A percentile compares a stretch with the other conserved stretches of the same genome.
These are phyloP conservation scores for Caenorhabditis plicata DNA, from an alignment of 2,888 invertebrate species.

Conservation along the genomic window DNA sequence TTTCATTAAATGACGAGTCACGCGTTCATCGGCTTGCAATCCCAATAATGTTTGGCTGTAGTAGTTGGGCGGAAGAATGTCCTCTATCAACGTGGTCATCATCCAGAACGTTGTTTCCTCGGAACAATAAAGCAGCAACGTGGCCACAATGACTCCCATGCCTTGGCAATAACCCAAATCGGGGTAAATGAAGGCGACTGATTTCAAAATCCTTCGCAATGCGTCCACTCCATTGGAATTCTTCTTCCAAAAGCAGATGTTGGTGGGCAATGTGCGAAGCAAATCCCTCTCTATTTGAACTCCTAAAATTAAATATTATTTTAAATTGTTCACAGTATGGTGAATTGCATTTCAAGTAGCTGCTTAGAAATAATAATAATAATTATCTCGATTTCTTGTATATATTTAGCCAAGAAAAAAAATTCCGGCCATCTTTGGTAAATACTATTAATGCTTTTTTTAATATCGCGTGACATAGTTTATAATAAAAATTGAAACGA, in stretches of 20 bases:
- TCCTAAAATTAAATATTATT: conserved; percentile 68
- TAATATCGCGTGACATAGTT: no score
- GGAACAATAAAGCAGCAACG: conserved; percentile 86
- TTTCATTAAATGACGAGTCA: conserved; percentile 85
- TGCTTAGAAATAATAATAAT: no score
- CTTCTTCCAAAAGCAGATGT: conserved; percentile 86
- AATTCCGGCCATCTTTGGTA: no score
- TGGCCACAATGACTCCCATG: conserved; percentile 78
- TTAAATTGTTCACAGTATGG: no score
- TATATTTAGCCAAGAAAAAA: no score
- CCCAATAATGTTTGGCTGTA: conserved; percentile 87
- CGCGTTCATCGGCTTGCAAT: conserved; percentile 75
- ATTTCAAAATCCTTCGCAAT: conserved; percentile 66
- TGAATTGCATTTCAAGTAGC: no score
- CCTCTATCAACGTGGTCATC: conserved; percentile 97
- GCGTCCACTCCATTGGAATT: conserved; percentile 55
- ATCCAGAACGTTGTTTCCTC: conserved; percentile 99
- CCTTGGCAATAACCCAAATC: conserved; percentile 75
- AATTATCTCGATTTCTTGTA: no score
- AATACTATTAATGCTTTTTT: no score
- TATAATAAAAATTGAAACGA: no score
- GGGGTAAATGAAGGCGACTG: conserved; percentile 91
- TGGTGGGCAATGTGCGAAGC: conserved; percentile 90
- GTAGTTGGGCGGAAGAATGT: conserved; percentile 92
- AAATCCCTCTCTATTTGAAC: conserved; percentile 84